Evolutionary conservation across 2,888 invertebrate species (phyloP).

Genomic region (Eristalinus aeneus): DNA sequence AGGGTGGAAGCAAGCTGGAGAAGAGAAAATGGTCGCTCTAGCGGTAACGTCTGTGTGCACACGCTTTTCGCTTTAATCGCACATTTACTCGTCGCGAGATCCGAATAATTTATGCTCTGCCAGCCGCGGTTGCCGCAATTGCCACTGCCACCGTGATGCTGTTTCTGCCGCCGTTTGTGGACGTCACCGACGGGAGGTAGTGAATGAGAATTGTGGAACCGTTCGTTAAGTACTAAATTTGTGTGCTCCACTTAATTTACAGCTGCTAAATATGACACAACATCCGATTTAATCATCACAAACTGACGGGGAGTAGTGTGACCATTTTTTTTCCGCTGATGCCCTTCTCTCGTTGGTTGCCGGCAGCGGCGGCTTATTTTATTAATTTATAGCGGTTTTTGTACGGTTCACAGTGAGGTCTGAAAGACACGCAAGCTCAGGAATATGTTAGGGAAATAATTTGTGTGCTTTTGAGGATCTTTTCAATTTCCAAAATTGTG

Average conservation of each 20-base stretch:
- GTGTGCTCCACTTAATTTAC: slow-evolving; percentile 60
- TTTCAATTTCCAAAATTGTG: too few relatives aligned
- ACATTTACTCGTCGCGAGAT: neutral
- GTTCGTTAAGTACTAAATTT: slow-evolving; percentile 43
- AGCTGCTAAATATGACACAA: slow-evolving; percentile 60
- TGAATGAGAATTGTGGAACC: slow-evolving; percentile 38
- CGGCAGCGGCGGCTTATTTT: neutral
- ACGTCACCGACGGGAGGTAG: neutral
- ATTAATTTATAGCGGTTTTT: neutral
- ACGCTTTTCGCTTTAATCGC: slow-evolving; percentile 46
- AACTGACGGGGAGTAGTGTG: slow-evolving; percentile 2
- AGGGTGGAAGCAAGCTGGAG: slow-evolving; percentile 27
- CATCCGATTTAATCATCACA: slow-evolving; percentile 54
- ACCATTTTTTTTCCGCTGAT: neutral
- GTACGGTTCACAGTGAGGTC: neutral
- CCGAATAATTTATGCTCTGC: neutral
- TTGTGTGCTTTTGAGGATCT: too few relatives aligned
- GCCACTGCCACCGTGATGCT: too few relatives aligned
- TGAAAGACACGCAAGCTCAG: neutral
- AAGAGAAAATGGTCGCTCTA: slow-evolving; percentile 51
- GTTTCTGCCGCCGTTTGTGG: neutral
- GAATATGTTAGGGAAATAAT: too few relatives aligned
- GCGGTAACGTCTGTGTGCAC: slow-evolving; percentile 16
- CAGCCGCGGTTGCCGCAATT: too few relatives aligned
- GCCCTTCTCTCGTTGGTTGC: neutral